Evolutionary conservation across 92 coral and sea anemone species (phyloP).

Genomic region (Desmophyllum pertusum): DNA sequence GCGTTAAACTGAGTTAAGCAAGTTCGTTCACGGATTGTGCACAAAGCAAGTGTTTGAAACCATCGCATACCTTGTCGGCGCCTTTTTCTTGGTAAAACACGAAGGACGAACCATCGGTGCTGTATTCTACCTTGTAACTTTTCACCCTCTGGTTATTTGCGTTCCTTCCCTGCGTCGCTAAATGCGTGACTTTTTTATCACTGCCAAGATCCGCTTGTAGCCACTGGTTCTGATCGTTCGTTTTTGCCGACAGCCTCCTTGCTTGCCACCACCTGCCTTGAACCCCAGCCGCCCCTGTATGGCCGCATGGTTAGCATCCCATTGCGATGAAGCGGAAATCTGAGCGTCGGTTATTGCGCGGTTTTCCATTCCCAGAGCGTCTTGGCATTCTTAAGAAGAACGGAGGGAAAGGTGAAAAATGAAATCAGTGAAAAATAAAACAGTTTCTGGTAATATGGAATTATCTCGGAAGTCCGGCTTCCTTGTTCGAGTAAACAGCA

Average conservation of each 20-base stretch:
- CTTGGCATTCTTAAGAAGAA: background rate
- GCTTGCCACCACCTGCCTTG: background rate
- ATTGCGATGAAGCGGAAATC: background rate
- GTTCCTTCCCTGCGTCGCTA: conserved; percentile 1
- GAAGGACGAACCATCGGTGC: background rate
- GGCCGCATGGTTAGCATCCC: conserved; percentile 8
- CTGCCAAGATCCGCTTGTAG: background rate
- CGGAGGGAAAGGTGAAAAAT: background rate
- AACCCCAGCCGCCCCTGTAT: background rate
- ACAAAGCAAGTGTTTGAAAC: background rate
- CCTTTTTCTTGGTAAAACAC: background rate
- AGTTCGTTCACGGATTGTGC: background rate
- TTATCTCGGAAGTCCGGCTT: too few species aligned
- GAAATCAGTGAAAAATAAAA: too few species aligned
- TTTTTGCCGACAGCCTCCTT: background rate
- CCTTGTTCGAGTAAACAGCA: too few species aligned
- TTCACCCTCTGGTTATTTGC: background rate
- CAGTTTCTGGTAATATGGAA: too few species aligned
- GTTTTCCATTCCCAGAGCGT: conserved; percentile 5
- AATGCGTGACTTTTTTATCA: background rate
- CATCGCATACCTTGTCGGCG: background rate
- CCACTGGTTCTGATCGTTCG: conserved; percentile 1
- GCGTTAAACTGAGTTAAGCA: background rate
- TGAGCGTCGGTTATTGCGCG: background rate
- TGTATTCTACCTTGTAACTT: background rate